These are phyloP conservation scores for Dione vanillae DNA, from an alignment of 2,888 invertebrate genomes.

Conservation along the genomic window DNA sequence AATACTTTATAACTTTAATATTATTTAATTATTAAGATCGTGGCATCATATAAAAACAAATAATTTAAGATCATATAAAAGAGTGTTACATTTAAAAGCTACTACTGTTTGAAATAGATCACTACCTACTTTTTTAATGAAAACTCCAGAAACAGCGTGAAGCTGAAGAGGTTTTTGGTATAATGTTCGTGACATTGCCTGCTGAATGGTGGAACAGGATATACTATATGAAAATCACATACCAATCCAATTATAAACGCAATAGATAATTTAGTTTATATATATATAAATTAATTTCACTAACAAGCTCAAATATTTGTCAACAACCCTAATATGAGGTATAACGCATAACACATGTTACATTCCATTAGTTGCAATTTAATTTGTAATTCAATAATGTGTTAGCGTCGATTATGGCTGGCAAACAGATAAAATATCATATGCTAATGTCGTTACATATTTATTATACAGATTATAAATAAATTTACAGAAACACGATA, in stretches of 20 bases:
- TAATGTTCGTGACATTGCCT: too few relatives aligned
- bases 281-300: not conserved
- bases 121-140: too few relatives aligned
- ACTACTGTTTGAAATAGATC: too few relatives aligned
- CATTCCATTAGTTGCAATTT: slow-evolving; percentile 38
- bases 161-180: too few relatives aligned
- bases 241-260: not conserved
- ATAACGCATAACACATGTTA: slow-evolving; percentile 38
- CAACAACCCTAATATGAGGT: slow-evolving; percentile 30
- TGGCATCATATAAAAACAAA: too few relatives aligned
- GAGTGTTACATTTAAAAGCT: too few relatives aligned
- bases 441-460: not conserved
- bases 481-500: not conserved
- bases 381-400: slow-evolving; percentile 37
- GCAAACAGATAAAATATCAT: not conserved
- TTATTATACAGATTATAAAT: not conserved
- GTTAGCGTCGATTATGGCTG: slow-evolving; percentile 29
- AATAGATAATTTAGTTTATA: not conserved
- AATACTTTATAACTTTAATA: too few relatives aligned
- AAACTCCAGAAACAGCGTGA: too few relatives aligned
- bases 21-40: too few relatives aligned
- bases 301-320: slow-evolving; percentile 4
- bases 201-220: too few relatives aligned
- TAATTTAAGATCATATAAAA: too few relatives aligned
- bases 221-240: too few relatives aligned